Percentiles rank a stretch among this genome's conserved stretches.
phyloP scores from a whole-genome alignment of 2,113 vertebrate genomes.

The Pogona vitticeps region DNA sequence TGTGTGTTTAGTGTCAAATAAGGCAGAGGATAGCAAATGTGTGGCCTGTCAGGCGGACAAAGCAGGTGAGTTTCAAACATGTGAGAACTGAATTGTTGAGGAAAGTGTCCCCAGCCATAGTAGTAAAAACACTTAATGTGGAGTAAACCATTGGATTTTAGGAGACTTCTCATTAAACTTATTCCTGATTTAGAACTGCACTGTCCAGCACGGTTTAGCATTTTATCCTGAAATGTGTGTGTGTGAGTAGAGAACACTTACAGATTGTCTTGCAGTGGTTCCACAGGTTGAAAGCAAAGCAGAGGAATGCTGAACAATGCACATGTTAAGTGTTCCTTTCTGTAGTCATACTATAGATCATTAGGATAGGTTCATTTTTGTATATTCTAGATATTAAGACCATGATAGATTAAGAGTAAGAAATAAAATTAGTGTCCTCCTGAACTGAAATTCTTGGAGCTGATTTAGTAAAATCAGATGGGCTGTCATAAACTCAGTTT shows the following conservation, averaged over 20 bases:
- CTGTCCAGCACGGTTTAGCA: background rate
- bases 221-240: background rate
- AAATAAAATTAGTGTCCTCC: background rate
- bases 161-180: background rate
- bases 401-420: background rate
- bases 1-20: constrained; percentile 87
- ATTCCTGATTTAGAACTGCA: background rate
- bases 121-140: fast-evolving
- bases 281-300: background rate
- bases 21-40: constrained; percentile 86
- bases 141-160: background rate
- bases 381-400: background rate
- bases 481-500: background rate
- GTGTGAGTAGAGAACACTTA: background rate
- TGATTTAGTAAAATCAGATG: background rate
- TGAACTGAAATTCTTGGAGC: background rate
- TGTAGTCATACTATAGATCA: background rate
- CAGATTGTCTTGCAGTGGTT: background rate
- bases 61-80: constrained; percentile 75
- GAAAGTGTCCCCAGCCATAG: background rate
- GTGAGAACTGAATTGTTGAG: background rate
- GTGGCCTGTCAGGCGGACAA: constrained; percentile 87
- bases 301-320: background rate
- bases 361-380: background rate
- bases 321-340: background rate